These are phyloP conservation scores for Molorchus minor DNA, from an alignment of 2,888 invertebrate genomes.

Conservation along the genomic window DNA sequence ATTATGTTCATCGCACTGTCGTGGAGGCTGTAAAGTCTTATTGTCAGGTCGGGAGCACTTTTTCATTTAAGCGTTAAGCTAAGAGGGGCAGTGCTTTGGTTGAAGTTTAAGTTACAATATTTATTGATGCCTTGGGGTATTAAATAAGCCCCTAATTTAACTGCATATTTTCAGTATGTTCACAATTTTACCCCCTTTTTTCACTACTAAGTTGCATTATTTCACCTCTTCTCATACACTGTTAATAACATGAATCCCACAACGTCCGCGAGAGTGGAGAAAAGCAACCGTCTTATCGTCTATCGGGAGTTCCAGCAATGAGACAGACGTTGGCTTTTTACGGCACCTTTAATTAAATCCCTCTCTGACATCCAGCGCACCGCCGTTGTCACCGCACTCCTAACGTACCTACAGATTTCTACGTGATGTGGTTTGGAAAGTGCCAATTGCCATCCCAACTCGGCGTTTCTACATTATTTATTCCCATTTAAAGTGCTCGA, in stretches of 20 bases:
- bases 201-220: too few relatives aligned
- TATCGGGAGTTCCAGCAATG: conserved; percentile 23
- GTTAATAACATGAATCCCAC: too few relatives aligned
- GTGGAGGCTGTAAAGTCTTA: conserved; percentile 34
- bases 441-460: conserved; percentile 59
- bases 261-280: neutral
- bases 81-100: conserved; percentile 28
- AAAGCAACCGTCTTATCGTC: conserved; percentile 31
- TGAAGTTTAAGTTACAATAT: too few relatives aligned
- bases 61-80: conserved; percentile 35
- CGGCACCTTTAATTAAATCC: conserved; percentile 64
- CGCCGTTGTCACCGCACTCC: conserved; percentile 62
- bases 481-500: conserved; percentile 55
- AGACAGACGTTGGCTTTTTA: conserved; percentile 58
- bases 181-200: too few relatives aligned
- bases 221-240: too few relatives aligned
- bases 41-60: conserved; percentile 36
- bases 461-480: conserved; percentile 56
- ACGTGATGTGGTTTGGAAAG: conserved; percentile 64
- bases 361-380: conserved; percentile 63
- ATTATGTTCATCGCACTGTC: conserved; percentile 46
- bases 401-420: conserved; percentile 63
- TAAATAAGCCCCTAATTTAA: too few relatives aligned
- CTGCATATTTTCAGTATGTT: too few relatives aligned
- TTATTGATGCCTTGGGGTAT: too few relatives aligned